Evolutionary conservation across 2,888 invertebrate species (phyloP), one percentile per base, ranked within the genome.

Genomic region (Brachypalpus laphriformis): DNA sequence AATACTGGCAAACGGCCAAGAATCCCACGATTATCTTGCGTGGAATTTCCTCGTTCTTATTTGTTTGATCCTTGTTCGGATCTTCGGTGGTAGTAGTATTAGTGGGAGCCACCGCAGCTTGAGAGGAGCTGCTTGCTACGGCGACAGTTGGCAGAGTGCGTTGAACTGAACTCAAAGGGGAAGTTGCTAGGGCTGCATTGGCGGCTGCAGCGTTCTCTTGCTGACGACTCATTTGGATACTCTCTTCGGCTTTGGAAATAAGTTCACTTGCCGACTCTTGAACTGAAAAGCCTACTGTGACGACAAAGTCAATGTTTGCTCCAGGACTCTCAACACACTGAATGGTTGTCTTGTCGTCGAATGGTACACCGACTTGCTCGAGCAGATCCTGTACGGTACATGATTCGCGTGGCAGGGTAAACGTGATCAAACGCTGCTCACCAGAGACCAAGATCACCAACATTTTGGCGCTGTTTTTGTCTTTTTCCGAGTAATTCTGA

Each of bases 311-410:
- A 87, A 96, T 95, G 88, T 95, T 96, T 88, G 95, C 94, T 49
- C 94, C 94, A 34, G 95, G 94, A 89, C 96, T 95, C 89, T 95
- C 94, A 87, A 95, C 95, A 89, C 96, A 95, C 89, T 95, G 95
- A 88, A 96, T 96, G 86, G 94, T 94, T 8, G 96, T 96, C 74
- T 94, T 94, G 70, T 94, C 93, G 61, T 94, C 94, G 89, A 96
- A 95, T 57, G 94, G 94, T 88, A 96, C 95, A 82, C 90, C 90
- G 88, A 95, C 95, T 93, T 96, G 96, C 90, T 96, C 96, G 78
- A 96, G 92, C 87, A 96, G 94, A 92, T 96, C 96, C 90, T 96
- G 95, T 68, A 96, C 95, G 0, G 96, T 96, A 91, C 96, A 96
- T 86, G 95, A 95, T 90, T 96, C 96, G 89, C 95, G 95, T 6